A percentile compares a stretch with the other conserved stretches of the same genome.
phyloP scores from a whole-genome alignment of 1,140 invertebrate genomes.

The Pollicipes pollicipes region DNA sequence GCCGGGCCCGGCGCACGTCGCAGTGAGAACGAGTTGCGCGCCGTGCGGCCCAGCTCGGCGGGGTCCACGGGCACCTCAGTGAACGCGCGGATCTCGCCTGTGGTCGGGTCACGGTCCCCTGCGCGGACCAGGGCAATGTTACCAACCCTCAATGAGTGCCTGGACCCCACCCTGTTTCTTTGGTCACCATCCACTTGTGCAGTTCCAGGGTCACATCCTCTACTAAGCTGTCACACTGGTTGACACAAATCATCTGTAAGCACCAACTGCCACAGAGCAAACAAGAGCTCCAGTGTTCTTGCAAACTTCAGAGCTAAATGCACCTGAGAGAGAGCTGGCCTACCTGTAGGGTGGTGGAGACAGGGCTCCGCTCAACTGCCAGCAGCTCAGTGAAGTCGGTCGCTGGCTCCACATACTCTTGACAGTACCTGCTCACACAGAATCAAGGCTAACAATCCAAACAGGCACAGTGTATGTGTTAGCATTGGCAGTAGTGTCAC shows the following conservation, averaged over 20 bases:
- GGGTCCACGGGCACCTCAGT: conserved; percentile 42
- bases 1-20: conserved; percentile 31
- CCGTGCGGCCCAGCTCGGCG: conserved; percentile 35
- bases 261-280: too few relatives aligned
- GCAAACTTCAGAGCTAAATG: not conserved
- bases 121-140: too few relatives aligned
- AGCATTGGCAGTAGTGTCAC: too few relatives aligned
- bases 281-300: not conserved
- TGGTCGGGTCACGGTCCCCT: conserved; percentile 37
- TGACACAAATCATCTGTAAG: too few relatives aligned
- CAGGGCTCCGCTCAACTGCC: not conserved
- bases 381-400: not conserved
- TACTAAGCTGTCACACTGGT: too few relatives aligned
- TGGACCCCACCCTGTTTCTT: conserved; percentile 21
- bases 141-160: conserved; percentile 21
- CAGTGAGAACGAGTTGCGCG: conserved; percentile 57
- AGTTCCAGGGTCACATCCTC: not conserved
- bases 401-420: not conserved
- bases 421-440: not conserved
- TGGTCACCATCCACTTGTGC: conserved; percentile 10
- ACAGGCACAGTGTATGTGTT: not conserved
- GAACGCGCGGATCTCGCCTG: conserved; percentile 46
- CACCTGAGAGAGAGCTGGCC: not conserved
- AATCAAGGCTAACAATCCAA: not conserved
- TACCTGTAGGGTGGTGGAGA: not conserved